Percentiles rank a stretch among this genome's conserved stretches.
Conservation (phyloP, 2,113 vertebrate species). For the Scalopus aquaticus region DNA sequence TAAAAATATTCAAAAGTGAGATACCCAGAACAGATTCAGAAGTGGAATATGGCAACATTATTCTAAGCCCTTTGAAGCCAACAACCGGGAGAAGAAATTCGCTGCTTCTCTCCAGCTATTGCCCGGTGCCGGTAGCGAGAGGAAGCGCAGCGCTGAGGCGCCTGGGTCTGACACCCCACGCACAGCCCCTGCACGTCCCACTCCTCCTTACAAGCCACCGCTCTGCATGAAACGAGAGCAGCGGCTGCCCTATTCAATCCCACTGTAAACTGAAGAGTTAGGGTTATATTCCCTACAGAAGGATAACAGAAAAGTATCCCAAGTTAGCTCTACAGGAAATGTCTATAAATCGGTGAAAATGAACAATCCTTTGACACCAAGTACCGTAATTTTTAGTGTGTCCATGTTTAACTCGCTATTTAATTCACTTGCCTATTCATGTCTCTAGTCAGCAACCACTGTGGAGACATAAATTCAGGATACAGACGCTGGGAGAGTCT, state of each 20-base stretch:
- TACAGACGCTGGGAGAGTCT: background rate
- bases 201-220: background rate
- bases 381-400: background rate
- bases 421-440: background rate
- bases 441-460: background rate
- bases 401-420: background rate
- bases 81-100: background rate
- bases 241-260: background rate
- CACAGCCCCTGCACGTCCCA: background rate
- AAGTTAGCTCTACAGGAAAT: background rate
- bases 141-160: background rate
- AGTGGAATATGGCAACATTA: background rate
- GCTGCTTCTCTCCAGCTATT: background rate
- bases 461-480: background rate
- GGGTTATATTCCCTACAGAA: background rate
- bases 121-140: background rate
- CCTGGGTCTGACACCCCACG: background rate
- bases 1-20: slow-evolving; percentile 8
- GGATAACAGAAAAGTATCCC: background rate
- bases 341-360: background rate
- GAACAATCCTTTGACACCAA: background rate
- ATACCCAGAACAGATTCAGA: background rate
- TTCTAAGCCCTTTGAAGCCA: slow-evolving; percentile 3
- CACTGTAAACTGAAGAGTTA: background rate
- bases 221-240: background rate